Percentiles rank a stretch among this genome's conserved stretches.
These are phyloP conservation scores for Aradophagus sp. DNA, from an alignment of 1,140 invertebrate species.

Conservation along the genomic window DNA sequence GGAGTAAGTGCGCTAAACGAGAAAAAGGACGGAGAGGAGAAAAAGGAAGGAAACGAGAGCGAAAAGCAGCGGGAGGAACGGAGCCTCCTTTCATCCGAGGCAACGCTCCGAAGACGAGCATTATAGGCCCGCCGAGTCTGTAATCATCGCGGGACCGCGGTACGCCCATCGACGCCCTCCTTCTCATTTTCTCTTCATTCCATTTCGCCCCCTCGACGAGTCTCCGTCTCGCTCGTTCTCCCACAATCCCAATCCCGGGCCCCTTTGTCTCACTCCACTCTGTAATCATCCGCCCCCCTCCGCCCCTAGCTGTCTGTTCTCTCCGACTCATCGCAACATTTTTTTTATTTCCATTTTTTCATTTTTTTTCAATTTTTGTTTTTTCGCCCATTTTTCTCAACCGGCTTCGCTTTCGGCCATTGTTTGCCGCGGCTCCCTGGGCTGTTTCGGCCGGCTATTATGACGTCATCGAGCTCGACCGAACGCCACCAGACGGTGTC, in stretches of 20 bases:
- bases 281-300: slow-evolving; percentile 67
- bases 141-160: slow-evolving; percentile 74
- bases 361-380: too few relatives aligned
- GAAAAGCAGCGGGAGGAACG: slow-evolving; percentile 29
- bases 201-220: slow-evolving; percentile 60
- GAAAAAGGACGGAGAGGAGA: slow-evolving; percentile 5
- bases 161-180: slow-evolving; percentile 73
- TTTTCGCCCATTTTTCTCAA: too few relatives aligned
- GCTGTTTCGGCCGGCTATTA: too few relatives aligned
- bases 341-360: slow-evolving; percentile 19
- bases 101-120: slow-evolving; percentile 63
- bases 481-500: too few relatives aligned
- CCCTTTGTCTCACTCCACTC: slow-evolving; percentile 52
- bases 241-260: slow-evolving; percentile 30
- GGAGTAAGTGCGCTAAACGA: slow-evolving; percentile 35
- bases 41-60: slow-evolving; percentile 27
- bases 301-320: slow-evolving; percentile 32
- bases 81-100: slow-evolving; percentile 44
- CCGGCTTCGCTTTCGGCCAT: too few relatives aligned
- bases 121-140: slow-evolving; percentile 72
- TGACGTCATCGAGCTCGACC: too few relatives aligned
- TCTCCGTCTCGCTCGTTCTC: slow-evolving; percentile 49
- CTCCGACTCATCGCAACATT: too few relatives aligned
- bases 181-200: slow-evolving; percentile 65
- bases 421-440: too few relatives aligned